phyloP scores from a whole-genome alignment of 2,113 vertebrate species.

The Paradisaea rubra region DNA sequence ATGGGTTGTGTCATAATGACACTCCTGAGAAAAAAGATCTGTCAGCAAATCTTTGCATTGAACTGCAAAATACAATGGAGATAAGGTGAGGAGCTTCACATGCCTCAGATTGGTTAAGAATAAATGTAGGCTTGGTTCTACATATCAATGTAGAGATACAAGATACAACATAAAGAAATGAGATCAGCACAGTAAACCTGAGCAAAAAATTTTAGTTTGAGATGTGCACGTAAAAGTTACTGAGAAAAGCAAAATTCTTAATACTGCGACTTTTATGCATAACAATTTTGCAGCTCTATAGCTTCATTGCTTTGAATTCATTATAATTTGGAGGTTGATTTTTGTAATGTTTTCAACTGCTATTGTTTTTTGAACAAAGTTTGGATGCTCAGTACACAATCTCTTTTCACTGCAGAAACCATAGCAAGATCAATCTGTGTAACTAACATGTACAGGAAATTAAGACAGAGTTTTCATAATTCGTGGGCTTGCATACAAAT shows the following conservation, averaged over 20 bases:
- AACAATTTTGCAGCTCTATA: background rate
- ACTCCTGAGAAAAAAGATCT: background rate
- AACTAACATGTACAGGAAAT: slow-evolving; percentile 30
- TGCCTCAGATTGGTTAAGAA: background rate
- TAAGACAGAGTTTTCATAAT: slow-evolving; percentile 30
- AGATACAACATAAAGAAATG: background rate
- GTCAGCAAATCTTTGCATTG: background rate
- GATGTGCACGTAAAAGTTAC: background rate
- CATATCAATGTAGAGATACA: background rate
- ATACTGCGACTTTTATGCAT: background rate
- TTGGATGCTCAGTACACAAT: background rate
- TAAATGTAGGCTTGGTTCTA: background rate
- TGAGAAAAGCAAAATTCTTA: background rate
- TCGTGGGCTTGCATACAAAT: background rate
- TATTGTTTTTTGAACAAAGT: background rate
- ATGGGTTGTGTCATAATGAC: background rate
- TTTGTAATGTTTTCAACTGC: background rate
- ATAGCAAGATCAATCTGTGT: background rate
- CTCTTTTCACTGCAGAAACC: background rate
- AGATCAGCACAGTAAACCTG: background rate
- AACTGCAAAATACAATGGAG: background rate
- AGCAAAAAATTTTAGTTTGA: background rate
- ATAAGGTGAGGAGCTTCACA: background rate
- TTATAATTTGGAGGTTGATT: background rate
- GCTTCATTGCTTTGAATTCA: background rate